Conservation (phyloP, 2,888 invertebrate genomes). For the Molanna angustata region DNA sequence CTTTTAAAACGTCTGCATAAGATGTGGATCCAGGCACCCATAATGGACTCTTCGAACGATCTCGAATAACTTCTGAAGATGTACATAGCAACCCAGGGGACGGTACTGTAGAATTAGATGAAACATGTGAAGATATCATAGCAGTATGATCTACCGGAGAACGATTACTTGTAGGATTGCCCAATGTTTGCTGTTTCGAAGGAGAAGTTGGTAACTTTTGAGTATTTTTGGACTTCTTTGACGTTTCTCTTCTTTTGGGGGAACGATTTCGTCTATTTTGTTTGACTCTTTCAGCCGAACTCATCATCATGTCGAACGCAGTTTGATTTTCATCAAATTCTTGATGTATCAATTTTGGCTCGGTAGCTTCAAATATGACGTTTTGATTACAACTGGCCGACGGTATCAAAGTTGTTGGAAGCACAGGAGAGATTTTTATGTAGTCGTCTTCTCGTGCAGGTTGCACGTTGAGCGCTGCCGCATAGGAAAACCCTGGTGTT, state of each 20-base stretch:
- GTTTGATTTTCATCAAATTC: constrained; percentile 25
- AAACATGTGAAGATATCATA: no score
- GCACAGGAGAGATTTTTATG: background rate
- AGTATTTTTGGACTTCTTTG: constrained; percentile 23
- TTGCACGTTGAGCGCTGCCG: constrained; percentile 36
- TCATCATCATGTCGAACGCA: constrained; percentile 46
- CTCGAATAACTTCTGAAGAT: no score
- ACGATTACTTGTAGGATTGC: no score
- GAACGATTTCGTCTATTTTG: constrained; percentile 52
- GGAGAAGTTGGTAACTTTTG: no score
- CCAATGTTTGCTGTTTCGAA: no score
- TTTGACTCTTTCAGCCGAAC: constrained; percentile 41
- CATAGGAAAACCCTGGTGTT: constrained; percentile 40
- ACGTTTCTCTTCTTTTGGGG: constrained; percentile 44
- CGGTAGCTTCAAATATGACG: no score
- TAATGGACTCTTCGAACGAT: constrained; percentile 68
- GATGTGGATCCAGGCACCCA: constrained; percentile 73
- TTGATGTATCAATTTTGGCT: no score
- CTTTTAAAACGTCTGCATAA: constrained; percentile 77
- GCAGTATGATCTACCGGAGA: no score
- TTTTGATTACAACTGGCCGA: no score
- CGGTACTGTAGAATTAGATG: no score
- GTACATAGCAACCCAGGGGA: no score
- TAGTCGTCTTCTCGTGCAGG: constrained; percentile 25
- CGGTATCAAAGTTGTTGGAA: background rate